These are phyloP conservation scores for Okamejei kenojei DNA, from an alignment of 2,797 vertebrate species.

Conservation along the genomic window DNA sequence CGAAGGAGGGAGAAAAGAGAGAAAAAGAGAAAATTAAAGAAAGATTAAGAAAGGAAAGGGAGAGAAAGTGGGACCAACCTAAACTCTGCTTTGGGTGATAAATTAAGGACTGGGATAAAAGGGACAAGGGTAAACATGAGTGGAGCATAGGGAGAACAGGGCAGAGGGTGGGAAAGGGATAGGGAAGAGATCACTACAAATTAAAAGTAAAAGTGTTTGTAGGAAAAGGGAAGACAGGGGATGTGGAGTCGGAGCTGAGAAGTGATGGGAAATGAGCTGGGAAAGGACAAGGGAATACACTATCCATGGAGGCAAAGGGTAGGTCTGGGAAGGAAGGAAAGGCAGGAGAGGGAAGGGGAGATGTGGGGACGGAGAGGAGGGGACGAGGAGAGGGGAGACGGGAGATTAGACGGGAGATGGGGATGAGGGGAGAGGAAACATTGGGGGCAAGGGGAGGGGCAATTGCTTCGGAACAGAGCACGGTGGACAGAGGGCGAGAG, in stretches of 20 bases:
- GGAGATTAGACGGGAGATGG: too few relatives aligned
- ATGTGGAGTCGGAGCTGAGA: not conserved
- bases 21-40: not conserved
- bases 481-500: too few relatives aligned
- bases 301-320: too few relatives aligned
- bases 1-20: not conserved
- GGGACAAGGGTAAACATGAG: too few relatives aligned
- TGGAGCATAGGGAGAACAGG: not conserved
- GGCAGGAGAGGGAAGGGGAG: not conserved
- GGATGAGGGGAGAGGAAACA: not conserved
- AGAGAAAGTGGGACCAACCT: too few relatives aligned
- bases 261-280: not conserved
- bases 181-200: too few relatives aligned
- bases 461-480: too few relatives aligned
- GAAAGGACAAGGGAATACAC: too few relatives aligned
- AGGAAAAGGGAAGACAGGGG: not conserved
- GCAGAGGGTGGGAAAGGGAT: not conserved
- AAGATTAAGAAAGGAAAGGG: not conserved
- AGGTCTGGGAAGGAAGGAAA: not conserved
- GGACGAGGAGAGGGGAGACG: not conserved
- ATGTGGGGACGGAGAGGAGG: not conserved
- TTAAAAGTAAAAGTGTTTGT: too few relatives aligned
- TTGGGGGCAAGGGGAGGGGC: too few relatives aligned
- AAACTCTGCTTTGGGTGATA: too few relatives aligned
- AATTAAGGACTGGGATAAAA: too few relatives aligned